phyloP scores from a whole-genome alignment of 1,140 invertebrate species.

The Antheraea mylitta region DNA sequence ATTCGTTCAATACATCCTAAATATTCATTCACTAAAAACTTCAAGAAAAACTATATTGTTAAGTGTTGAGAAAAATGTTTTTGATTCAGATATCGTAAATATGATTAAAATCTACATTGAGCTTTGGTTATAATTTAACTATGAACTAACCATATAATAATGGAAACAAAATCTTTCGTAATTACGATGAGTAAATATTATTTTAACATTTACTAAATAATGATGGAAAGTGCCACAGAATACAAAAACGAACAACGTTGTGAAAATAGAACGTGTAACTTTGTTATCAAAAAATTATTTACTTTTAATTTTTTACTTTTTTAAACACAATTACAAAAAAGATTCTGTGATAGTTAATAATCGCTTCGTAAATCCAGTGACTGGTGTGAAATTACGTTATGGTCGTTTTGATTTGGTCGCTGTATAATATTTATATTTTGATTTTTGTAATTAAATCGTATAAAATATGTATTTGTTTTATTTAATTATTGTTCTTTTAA shows the following conservation, averaged over 20 bases:
- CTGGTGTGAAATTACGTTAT: neutral
- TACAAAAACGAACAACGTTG: neutral
- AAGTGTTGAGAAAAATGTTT: too few relatives aligned
- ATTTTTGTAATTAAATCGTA: neutral
- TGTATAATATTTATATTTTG: neutral
- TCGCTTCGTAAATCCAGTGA: neutral
- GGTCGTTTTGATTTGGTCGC: neutral
- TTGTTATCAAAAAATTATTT: slow-evolving; percentile 14
- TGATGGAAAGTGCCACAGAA: slow-evolving; percentile 9
- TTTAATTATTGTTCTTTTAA: neutral
- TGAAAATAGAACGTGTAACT: neutral
- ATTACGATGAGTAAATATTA: neutral
- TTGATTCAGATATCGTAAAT: too few relatives aligned
- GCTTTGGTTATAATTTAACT: too few relatives aligned
- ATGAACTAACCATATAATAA: too few relatives aligned
- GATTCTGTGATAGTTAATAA: slow-evolving; percentile 11
- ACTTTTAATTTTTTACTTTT: slow-evolving; percentile 5
- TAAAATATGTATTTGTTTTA: neutral
- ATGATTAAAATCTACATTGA: too few relatives aligned
- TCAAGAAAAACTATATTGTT: too few relatives aligned
- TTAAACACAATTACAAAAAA: slow-evolving; percentile 1
- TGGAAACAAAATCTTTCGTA: too few relatives aligned
- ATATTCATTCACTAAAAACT: too few relatives aligned
- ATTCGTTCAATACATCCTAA: too few relatives aligned
- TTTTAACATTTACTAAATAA: neutral